Conservation (phyloP, 2,797 vertebrate genomes). For the Enteromius mattozi region DNA sequence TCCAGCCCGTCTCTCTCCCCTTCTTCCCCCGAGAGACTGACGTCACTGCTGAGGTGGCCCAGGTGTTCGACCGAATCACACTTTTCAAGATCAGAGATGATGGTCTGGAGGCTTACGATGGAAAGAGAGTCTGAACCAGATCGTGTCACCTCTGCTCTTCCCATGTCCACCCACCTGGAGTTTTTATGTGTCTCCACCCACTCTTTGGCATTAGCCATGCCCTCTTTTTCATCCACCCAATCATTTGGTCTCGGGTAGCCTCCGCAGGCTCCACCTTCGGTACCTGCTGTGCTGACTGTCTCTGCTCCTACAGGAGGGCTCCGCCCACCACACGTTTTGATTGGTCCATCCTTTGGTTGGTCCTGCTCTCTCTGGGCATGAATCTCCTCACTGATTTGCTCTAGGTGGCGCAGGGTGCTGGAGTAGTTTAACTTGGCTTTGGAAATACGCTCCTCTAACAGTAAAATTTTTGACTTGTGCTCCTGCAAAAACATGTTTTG, state of each 20-base stretch:
- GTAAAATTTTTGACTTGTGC: conserved; percentile 86
- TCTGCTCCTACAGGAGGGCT: conserved; percentile 78
- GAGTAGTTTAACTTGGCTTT: conserved; percentile 91
- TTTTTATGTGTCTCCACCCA: conserved; percentile 74
- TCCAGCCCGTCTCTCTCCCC: conserved; percentile 56
- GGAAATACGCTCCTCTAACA: conserved; percentile 83
- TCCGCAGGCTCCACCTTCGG: conserved; percentile 47
- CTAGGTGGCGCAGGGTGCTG: conserved; percentile 86
- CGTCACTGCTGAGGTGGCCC: conserved; percentile 77
- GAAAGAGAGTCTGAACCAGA: conserved; percentile 80
- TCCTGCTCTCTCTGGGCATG: conserved; percentile 81
- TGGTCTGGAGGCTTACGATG: conserved; percentile 85
- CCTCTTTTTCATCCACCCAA: conserved; percentile 71
- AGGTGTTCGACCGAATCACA: conserved; percentile 90
- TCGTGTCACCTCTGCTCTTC: conserved; percentile 57
- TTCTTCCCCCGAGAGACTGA: conserved; percentile 76
- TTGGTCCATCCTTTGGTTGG: conserved; percentile 49
- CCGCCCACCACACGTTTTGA: conserved; percentile 62
- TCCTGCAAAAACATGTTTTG: conserved; percentile 77
- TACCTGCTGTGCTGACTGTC: conserved; percentile 64
- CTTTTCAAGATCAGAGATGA: conserved; percentile 88
- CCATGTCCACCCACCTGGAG: conserved; percentile 74
- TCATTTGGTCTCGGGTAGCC: conserved; percentile 54
- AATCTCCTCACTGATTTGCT: conserved; percentile 94
- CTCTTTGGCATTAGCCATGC: conserved; percentile 74